Evolutionary conservation across 1,140 invertebrate species (phyloP).

Genomic region (Plutomurus gul): DNA sequence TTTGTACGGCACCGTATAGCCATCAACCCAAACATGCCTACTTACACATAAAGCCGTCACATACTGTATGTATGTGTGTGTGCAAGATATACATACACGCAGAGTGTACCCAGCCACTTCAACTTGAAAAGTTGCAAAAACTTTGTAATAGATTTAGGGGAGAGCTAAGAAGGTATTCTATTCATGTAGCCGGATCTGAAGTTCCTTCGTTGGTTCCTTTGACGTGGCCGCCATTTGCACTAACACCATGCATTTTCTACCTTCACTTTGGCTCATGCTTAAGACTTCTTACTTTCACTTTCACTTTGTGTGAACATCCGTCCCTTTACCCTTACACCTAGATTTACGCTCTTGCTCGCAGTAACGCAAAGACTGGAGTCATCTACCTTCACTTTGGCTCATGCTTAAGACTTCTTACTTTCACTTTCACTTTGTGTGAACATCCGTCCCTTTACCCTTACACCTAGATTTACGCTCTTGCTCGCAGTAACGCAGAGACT

Average conservation of each 20-base stretch:
- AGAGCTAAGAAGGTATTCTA: constrained; percentile 21
- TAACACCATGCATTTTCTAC: constrained; percentile 4
- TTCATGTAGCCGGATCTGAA: constrained; percentile 23
- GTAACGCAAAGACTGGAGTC: no score
- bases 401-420: constrained; percentile 14
- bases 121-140: constrained; percentile 28
- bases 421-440: constrained; percentile 2
- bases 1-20: no score
- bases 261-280: constrained; percentile 6
- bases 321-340: not conserved
- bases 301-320: not conserved
- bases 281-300: constrained; percentile 18
- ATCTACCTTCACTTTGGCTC: constrained; percentile 6
- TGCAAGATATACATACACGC: no score
- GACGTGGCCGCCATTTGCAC: constrained; percentile 1
- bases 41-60: not conserved
- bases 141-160: constrained; percentile 27
- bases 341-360: not conserved
- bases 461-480: not conserved
- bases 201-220: constrained; percentile 5
- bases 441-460: not conserved
- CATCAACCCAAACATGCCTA: no score
- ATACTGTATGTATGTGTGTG: not conserved
- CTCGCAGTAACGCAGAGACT: no score
- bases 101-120: not conserved